Base-by-base conservation (phyloP, 2,888 invertebrate genomes). In the Mythimna lalbum region DNA sequence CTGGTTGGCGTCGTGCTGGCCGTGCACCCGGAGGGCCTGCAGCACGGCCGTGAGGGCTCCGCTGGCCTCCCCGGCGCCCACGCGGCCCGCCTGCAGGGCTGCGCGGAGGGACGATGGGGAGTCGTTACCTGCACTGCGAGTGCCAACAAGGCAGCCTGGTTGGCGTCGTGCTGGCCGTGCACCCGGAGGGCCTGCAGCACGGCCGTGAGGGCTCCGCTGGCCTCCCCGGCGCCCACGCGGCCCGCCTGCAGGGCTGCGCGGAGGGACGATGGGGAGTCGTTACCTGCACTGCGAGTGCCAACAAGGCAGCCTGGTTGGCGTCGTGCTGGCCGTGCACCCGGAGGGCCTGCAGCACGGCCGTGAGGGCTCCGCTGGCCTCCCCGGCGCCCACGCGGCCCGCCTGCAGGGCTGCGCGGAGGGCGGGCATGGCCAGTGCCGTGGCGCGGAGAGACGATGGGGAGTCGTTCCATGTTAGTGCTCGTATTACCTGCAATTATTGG, bases 261-360 rank as follows among this genome's bases (percentile, higher is more conserved):
- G 73, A 96, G 97, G 96, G 82, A 98, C 36, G 98, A 97, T 63
- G 97, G 97, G 73, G 98, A 98, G 93, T 99, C 99, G 85, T 55
- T 76, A 98, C 97, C 93, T 98, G 98, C 2, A 98, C 97, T 6
- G 98, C 98, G 36, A 98, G 96, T 7, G 97, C 97, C 7, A 98
- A 96, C 57, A 99, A 93, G 1, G 97, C 97, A 19, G 98, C 98
- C 90, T 98, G 98, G 95, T 98, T 98, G 17, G 98, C 97, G 87
- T 99, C 99, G 90, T 99, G 99, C 89, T 99, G 98, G 0, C 99
- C 99, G 89, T 99, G 98, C 76, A 97, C 95, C 80, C 98, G 98
- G 76, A 99, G 96, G 61, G 98, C 98, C 82, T 97, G 97, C 73
- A 98, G 95, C 80, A 98, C 97, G 2, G 98, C 97, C 0, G 97